Conservation (phyloP, 2,113 vertebrate species). For the Protobothrops mucrosquamatus region DNA sequence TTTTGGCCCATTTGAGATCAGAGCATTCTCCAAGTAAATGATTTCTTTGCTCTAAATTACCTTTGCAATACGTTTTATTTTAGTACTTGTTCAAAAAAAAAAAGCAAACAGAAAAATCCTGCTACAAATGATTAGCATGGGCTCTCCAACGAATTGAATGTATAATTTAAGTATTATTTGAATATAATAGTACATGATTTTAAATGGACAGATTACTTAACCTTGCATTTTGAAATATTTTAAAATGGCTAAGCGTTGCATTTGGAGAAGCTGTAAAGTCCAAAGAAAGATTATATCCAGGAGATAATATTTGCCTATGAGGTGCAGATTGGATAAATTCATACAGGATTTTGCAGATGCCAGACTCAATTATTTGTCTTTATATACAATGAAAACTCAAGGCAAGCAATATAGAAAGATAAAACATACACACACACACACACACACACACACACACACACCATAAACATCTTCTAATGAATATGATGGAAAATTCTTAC, state of each 20-base stretch:
- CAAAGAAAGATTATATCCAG: not conserved
- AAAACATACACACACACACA: not conserved
- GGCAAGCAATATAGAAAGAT: not conserved
- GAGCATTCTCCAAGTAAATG: not conserved
- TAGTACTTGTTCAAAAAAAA: constrained; percentile 28
- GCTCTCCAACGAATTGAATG: constrained; percentile 28
- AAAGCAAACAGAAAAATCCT: constrained; percentile 30
- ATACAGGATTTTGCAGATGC: not conserved
- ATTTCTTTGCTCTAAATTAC: constrained; percentile 41
- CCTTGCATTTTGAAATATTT: not conserved
- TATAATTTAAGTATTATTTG: not conserved
- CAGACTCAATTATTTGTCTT: not conserved
- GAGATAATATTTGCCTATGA: not conserved
- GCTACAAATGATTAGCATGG: constrained; percentile 35
- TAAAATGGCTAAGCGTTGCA: not conserved
- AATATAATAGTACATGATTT: not conserved
- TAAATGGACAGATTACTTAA: not conserved
- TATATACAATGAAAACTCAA: not conserved
- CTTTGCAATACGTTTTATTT: constrained; percentile 47
- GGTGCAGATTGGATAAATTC: not conserved
- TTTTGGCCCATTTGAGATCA: not conserved
- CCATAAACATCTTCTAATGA: too few relatives aligned
- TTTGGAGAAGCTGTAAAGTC: not conserved
- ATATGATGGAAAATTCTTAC: not conserved
- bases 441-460: too few relatives aligned